Evolutionary conservation across 2,113 vertebrate species (phyloP).

Genomic region (human (Homo sapiens)): GRCh38 chr2:237833001-237833500

Average conservation of each 20-base stretch:
- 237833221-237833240: not conserved
- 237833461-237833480: too few species aligned
- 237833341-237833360: not conserved
- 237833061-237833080: not conserved
- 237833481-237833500: not conserved
- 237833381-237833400: not conserved
- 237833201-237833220: not conserved
- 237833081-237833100: not conserved
- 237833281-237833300: not conserved
- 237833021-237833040: not conserved
- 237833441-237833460: not conserved
- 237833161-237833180: not conserved
- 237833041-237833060: not conserved
- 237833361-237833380: not conserved
- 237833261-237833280: not conserved
- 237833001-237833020: not conserved
- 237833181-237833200: not conserved
- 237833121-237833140: not conserved
- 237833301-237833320: not conserved
- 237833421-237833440: not conserved
- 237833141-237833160: not conserved
- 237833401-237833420: not conserved
- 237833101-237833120: not conserved
- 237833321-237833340: not conserved
- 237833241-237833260: not conserved